Conservation (phyloP, 2,888 invertebrate species). For the Cerastis leucographa region DNA sequence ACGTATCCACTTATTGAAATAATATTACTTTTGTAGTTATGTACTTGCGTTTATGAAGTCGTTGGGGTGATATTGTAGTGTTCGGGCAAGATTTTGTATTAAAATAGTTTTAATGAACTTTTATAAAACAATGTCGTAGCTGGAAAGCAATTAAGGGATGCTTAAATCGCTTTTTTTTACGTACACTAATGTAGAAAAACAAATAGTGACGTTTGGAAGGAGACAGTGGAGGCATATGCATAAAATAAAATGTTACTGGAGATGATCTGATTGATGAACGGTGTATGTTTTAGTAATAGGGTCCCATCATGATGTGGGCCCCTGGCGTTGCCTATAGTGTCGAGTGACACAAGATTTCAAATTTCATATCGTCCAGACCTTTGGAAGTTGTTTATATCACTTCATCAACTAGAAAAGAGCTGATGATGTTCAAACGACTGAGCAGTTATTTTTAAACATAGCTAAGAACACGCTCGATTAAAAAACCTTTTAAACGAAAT, state of each 20-base stretch:
- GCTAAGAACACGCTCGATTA: no score
- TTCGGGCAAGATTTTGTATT: not conserved
- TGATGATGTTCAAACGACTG: no score
- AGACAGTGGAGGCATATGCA: not conserved
- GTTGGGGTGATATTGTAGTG: constrained; percentile 14
- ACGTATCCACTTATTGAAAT: constrained; percentile 64
- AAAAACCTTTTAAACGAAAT: no score
- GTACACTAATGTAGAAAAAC: not conserved
- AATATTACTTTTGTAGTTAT: constrained; percentile 49
- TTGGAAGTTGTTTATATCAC: no score
- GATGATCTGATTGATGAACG: not conserved
- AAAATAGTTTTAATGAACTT: not conserved
- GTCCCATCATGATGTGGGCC: not conserved
- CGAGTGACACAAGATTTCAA: no score
- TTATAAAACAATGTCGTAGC: not conserved
- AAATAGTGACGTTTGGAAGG: not conserved
- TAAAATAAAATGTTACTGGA: not conserved
- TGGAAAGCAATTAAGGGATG: no score
- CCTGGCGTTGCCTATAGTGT: not conserved
- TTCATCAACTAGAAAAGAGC: no score
- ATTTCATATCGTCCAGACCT: no score
- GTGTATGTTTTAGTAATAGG: not conserved
- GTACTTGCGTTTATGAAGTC: constrained; percentile 39
- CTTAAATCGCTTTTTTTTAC: not conserved
- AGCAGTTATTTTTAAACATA: no score